Conservation (phyloP, 2,888 invertebrate species). For the Arrhopalites spinosus region DNA sequence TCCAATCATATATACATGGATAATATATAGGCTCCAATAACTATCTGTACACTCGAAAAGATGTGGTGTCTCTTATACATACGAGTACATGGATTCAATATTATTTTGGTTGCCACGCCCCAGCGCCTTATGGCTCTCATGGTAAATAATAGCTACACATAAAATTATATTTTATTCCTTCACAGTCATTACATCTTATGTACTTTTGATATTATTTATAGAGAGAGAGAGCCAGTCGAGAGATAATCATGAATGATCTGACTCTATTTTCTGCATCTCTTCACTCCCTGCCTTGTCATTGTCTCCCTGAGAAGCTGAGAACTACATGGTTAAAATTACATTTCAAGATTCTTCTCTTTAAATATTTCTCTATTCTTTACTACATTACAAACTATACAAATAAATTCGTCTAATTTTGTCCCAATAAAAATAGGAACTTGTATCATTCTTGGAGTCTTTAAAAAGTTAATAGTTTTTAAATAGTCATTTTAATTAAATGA, state of each 20-base stretch:
- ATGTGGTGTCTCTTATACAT: not conserved
- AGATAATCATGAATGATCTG: slow-evolving; percentile 23
- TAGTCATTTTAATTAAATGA: no score
- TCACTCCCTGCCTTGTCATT: not conserved
- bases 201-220: not conserved
- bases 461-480: no score
- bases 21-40: not conserved
- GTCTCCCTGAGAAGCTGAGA: slow-evolving; percentile 9
- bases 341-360: not conserved
- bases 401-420: not conserved
- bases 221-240: not conserved
- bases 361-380: not conserved
- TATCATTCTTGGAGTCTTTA: no score
- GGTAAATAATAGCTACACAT: no score
- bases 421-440: not conserved
- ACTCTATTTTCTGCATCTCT: slow-evolving; percentile 9
- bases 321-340: not conserved
- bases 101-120: no score
- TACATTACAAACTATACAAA: not conserved
- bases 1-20: not conserved
- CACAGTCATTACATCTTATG: no score
- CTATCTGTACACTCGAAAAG: not conserved
- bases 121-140: no score
- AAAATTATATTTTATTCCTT: not conserved
- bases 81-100: no score